A percentile compares a stretch with the other conserved stretches of the same genome.
Evolutionary conservation across 1,140 invertebrate genomes (phyloP).

Genomic region (Acromyrmex echinatior): DNA sequence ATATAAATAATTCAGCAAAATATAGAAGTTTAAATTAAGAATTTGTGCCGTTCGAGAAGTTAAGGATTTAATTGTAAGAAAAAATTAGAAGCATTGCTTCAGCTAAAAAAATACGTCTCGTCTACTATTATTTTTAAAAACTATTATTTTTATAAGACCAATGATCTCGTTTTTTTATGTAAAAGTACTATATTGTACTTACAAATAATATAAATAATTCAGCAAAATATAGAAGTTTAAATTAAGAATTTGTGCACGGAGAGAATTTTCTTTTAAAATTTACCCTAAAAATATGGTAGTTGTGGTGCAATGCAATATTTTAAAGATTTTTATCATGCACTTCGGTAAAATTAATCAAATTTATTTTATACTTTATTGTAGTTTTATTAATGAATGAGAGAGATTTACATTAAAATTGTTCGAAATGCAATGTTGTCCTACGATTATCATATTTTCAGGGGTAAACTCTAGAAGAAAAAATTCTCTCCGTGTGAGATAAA

Average conservation of each 20-base stretch:
- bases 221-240: not conserved
- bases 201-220: not conserved
- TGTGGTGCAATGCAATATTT: too few relatives aligned
- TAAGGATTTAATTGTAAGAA: slow-evolving; percentile 6
- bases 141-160: not conserved
- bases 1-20: not conserved
- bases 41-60: slow-evolving; percentile 60
- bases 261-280: too few relatives aligned
- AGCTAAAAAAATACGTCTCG: not conserved
- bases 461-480: too few relatives aligned
- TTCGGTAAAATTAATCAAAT: too few relatives aligned
- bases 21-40: not conserved
- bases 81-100: not conserved
- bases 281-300: too few relatives aligned
- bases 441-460: too few relatives aligned
- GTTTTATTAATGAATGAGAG: too few relatives aligned
- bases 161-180: not conserved
- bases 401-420: too few relatives aligned
- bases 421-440: too few relatives aligned
- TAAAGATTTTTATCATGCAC: too few relatives aligned
- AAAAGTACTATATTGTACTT: not conserved
- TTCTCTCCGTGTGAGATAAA: too few relatives aligned
- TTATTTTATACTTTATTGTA: too few relatives aligned
- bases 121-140: not conserved
- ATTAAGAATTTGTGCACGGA: not conserved